Base-by-base conservation (phyloP, 1,140 invertebrate species). In the Apis dorsata region DNA sequence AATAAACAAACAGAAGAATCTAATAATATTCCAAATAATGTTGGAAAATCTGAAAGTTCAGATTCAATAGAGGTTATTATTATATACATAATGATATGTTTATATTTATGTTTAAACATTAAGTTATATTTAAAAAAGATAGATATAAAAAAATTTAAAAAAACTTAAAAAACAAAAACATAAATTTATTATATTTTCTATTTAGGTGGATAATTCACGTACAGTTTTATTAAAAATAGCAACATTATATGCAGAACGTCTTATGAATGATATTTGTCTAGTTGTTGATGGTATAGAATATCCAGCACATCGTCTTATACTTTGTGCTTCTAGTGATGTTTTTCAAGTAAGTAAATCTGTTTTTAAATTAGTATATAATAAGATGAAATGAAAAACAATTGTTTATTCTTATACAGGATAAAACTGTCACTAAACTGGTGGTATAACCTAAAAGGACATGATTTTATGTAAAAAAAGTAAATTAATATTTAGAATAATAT, bases 301-400 rank as follows among this genome's bases (percentile, higher is more conserved):
- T 94, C 97, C 97, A 44, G 97, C 97, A 44, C 98, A 99, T 94
- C 95, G 98, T 76, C 95, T 99, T 12, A 99, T 99, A 90, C 95
- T 99, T 3, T 99, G 98, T 95, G 97, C 98, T 83, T 98, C 97
- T 83, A 99, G 98, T 93, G 98, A 99, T 95, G 98, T 99, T 28
- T 99, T 99, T 93, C 98, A 98, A 94, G 97, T 97, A 94, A 90
- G 82, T 21, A 57, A 70, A 76, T 65, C 62, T 49, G 59, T 34
- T 62, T 55, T 75, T 53, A 60, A 28, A n/a, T 68, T 53, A 65
- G 7, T 57, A 51, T 51, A 53, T 34, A 51, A 51, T 19, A 65
- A 65, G n/a, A 28, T n/a, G n/a, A 82, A 53, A 21, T 76, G 0
- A 60, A 57, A 13, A 12, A 13, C 55, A 62, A 49, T 53, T 53